Evolutionary conservation across 2,797 vertebrate species (phyloP).

Genomic region (Anableps anableps): DNA sequence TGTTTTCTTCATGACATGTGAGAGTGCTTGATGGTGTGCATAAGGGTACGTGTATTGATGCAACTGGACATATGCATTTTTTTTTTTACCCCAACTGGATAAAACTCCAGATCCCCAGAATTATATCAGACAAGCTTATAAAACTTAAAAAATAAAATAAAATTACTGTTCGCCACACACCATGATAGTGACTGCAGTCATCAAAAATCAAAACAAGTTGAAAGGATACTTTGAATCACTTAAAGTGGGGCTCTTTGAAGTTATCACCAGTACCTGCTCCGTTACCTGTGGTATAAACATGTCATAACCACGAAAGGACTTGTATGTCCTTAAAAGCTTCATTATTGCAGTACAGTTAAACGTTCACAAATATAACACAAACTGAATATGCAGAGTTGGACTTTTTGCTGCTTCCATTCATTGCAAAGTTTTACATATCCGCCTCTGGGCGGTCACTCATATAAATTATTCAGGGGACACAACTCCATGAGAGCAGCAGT

Average conservation of each 20-base stretch:
- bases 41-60: not conserved
- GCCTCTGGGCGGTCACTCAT: not conserved
- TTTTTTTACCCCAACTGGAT: slow-evolving; percentile 16
- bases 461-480: not conserved
- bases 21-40: not conserved
- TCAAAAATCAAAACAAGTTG: too few species aligned
- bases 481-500: not conserved
- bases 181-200: not conserved
- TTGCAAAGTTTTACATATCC: not conserved
- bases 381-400: not conserved
- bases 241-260: too few species aligned
- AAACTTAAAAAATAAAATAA: slow-evolving; percentile 50
- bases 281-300: too few species aligned
- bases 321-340: not conserved
- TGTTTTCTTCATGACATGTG: slow-evolving; percentile 9
- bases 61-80: slow-evolving; percentile 27
- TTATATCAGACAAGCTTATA: slow-evolving; percentile 49
- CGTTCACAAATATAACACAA: not conserved
- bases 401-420: not conserved
- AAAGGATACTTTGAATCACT: too few species aligned
- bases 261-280: too few species aligned
- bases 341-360: not conserved
- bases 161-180: slow-evolving; percentile 41
- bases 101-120: slow-evolving; percentile 36
- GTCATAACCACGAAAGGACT: too few species aligned